These are phyloP conservation scores for Microcebus lehilahytsara DNA, from an alignment of 2,113 vertebrate genomes.

Conservation along the genomic window DNA sequence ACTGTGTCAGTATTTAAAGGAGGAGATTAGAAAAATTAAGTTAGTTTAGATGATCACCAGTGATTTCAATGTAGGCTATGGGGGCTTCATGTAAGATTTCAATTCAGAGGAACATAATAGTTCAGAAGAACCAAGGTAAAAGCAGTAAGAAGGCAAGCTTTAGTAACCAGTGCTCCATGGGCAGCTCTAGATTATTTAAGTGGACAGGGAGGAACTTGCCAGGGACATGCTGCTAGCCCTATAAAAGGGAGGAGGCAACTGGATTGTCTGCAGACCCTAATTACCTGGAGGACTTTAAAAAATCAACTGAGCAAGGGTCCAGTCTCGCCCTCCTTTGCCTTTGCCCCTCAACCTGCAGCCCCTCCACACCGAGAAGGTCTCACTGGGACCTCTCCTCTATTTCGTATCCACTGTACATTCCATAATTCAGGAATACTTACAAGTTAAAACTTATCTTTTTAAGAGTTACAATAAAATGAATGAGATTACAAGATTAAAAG, in stretches of 20 bases:
- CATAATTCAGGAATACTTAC: not conserved
- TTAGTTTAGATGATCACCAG: not conserved
- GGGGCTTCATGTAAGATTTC: not conserved
- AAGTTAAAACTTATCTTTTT: not conserved
- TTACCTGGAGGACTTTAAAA: not conserved
- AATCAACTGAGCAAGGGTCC: not conserved
- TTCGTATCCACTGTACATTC: accelerated
- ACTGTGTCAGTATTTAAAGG: not conserved
- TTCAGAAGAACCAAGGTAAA: not conserved
- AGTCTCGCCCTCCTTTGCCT: accelerated
- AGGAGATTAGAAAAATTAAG: not conserved
- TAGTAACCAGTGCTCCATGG: not conserved
- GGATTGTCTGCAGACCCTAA: not conserved
- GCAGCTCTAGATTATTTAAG: not conserved
- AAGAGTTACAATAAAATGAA: not conserved
- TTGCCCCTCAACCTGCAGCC: not conserved
- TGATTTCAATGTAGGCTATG: not conserved
- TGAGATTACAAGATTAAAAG: not conserved
- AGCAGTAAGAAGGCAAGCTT: not conserved
- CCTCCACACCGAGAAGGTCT: too few relatives aligned
- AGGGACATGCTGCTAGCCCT: too few relatives aligned
- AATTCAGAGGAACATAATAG: not conserved
- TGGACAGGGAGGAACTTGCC: not conserved
- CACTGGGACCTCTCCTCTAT: not conserved
- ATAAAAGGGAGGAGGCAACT: not conserved